Percentiles rank a stretch among this genome's conserved stretches.
Evolutionary conservation across 2,888 invertebrate species (phyloP).

Genomic region (Pimpla rufipes): DNA sequence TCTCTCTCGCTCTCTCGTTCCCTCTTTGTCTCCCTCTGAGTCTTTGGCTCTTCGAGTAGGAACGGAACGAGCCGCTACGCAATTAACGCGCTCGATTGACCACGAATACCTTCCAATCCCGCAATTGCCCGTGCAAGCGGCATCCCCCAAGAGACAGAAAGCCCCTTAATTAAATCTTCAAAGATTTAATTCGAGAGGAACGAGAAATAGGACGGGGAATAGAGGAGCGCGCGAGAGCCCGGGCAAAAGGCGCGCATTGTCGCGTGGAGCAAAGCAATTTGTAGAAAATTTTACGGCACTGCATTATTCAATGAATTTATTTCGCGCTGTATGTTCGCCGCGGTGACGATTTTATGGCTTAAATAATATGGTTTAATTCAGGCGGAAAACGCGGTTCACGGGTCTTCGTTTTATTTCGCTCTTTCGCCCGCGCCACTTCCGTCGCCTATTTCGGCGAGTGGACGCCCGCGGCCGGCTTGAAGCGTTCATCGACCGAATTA

Average conservation of each 20-base stretch:
- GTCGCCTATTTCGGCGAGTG: neutral
- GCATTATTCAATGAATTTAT: conserved; percentile 28
- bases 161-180: conserved; percentile 57
- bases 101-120: conserved; percentile 68
- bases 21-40: conserved; percentile 41
- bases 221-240: neutral
- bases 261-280: conserved; percentile 19
- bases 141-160: conserved; percentile 27
- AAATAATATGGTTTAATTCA: conserved; percentile 1
- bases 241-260: neutral
- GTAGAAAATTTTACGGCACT: conserved; percentile 10
- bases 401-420: neutral
- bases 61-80: conserved; percentile 38
- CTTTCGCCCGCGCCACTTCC: neutral
- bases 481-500: neutral
- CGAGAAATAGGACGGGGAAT: conserved; percentile 2
- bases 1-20: conserved; percentile 33
- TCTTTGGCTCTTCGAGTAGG: conserved; percentile 65
- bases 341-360: conserved; percentile 7
- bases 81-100: conserved; percentile 64
- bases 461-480: neutral
- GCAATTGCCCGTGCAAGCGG: conserved; percentile 49
- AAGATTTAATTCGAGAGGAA: conserved; percentile 53
- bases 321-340: neutral
- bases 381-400: neutral